A percentile compares a stretch with the other conserved stretches of the same genome.
phyloP scores from a whole-genome alignment of 2,113 vertebrate species.

The Xiphophorus maculatus region DNA sequence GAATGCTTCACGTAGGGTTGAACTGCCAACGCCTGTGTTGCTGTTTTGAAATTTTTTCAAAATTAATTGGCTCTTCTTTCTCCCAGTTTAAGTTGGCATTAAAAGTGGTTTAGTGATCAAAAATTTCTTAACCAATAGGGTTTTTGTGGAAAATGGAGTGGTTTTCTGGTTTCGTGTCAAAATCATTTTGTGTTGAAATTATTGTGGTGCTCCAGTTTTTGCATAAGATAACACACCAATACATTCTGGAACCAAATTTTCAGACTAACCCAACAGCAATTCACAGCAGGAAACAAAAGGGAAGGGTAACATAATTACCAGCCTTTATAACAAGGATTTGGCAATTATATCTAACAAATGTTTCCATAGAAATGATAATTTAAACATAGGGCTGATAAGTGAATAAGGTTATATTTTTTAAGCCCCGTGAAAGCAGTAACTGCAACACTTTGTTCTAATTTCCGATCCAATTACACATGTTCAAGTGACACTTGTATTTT shows the following conservation, averaged over 20 bases:
- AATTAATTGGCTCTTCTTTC: too few relatives aligned
- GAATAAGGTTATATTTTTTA: constrained; percentile 10
- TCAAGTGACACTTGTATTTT: constrained; percentile 17
- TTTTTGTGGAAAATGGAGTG: not conserved
- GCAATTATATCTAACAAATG: not conserved
- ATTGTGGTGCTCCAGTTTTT: not conserved
- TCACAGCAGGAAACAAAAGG: too few relatives aligned
- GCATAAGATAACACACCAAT: too few relatives aligned
- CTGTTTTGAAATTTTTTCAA: too few relatives aligned
- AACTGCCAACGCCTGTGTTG: too few relatives aligned
- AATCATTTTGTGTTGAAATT: not conserved
- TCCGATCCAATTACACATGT: constrained; percentile 18
- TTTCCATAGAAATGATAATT: not conserved
- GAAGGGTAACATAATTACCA: not conserved
- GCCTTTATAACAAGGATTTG: not conserved
- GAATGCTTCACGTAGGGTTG: too few relatives aligned
- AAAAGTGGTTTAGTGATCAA: not conserved
- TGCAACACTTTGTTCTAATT: constrained; percentile 22
- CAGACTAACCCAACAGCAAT: too few relatives aligned
- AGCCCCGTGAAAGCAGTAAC: constrained; percentile 19
- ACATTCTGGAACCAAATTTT: too few relatives aligned
- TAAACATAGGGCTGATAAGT: constrained; percentile 7
- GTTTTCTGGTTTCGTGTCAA: not conserved
- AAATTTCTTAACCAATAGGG: not conserved
- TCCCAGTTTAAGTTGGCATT: not conserved